A percentile compares a stretch with the other conserved stretches of the same genome.
These are phyloP conservation scores for Caradrina clavipalpis DNA, from an alignment of 2,888 invertebrate species.

Conservation along the genomic window DNA sequence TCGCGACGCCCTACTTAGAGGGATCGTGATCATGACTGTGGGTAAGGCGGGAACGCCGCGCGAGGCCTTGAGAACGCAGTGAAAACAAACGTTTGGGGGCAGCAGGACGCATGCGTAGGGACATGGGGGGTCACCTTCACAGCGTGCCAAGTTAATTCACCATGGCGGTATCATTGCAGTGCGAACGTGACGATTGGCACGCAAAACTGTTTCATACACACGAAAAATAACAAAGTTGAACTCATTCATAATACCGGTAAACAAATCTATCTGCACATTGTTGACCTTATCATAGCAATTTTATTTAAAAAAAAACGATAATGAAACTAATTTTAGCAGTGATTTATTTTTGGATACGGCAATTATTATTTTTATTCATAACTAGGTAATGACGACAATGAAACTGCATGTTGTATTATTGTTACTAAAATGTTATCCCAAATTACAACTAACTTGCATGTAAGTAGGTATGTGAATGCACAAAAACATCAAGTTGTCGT, in stretches of 20 bases:
- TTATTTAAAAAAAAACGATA: not conserved
- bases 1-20: conserved; percentile 66
- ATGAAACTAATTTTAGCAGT: not conserved
- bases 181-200: conserved; percentile 17
- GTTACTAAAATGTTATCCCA: not conserved
- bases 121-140: conserved; percentile 70
- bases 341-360: conserved; percentile 3
- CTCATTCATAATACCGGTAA: not conserved
- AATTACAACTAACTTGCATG: not conserved
- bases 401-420: conserved; percentile 8
- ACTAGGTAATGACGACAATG: not conserved
- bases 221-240: not conserved
- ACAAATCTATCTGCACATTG: not conserved
- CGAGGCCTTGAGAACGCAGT: conserved; percentile 47
- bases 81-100: conserved; percentile 60
- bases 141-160: conserved; percentile 31
- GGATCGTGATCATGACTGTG: conserved; percentile 55
- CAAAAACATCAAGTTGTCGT: conserved; percentile 1
- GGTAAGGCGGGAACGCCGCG: conserved; percentile 42
- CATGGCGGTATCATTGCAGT: conserved; percentile 39
- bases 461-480: not conserved
- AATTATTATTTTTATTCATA: not conserved
- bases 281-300: not conserved
- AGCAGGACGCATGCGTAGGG: conserved; percentile 74
- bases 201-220: not conserved